Conservation (phyloP, 2,888 invertebrate genomes). For the Rhogogaster chlorosoma region DNA sequence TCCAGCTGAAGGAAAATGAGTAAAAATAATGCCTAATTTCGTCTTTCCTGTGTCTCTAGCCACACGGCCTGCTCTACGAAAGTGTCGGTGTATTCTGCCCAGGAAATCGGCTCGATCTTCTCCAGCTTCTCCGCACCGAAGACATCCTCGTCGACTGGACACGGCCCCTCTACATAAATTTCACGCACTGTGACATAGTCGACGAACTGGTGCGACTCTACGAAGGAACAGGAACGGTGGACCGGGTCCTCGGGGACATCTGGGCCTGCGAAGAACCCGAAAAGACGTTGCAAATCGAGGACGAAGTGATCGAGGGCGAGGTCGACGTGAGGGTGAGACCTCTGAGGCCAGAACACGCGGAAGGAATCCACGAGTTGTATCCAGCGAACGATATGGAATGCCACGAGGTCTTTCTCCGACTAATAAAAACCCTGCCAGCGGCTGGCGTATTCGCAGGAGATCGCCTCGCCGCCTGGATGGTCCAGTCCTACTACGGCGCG, state of each 20-base stretch:
- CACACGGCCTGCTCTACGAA: slow-evolving; percentile 89
- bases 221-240: slow-evolving; percentile 81
- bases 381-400: slow-evolving; percentile 94
- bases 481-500: slow-evolving; percentile 93
- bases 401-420: slow-evolving; percentile 89
- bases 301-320: slow-evolving; percentile 74
- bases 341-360: slow-evolving; percentile 88
- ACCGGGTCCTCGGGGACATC: slow-evolving; percentile 90
- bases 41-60: slow-evolving; percentile 79
- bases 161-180: slow-evolving; percentile 91
- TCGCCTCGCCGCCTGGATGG: slow-evolving; percentile 93
- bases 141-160: slow-evolving; percentile 90
- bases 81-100: slow-evolving; percentile 93
- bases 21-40: background rate
- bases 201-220: slow-evolving; percentile 88
- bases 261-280: slow-evolving; percentile 85
- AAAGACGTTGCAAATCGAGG: slow-evolving; percentile 61
- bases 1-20: background rate
- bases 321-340: slow-evolving; percentile 81
- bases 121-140: slow-evolving; percentile 87
- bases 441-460: slow-evolving; percentile 89
- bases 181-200: slow-evolving; percentile 90
- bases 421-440: slow-evolving; percentile 88
- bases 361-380: slow-evolving; percentile 91
- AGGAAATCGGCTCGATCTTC: slow-evolving; percentile 85